Conservation (phyloP, 2,797 vertebrate species). For the Cyclura pinguis region DNA sequence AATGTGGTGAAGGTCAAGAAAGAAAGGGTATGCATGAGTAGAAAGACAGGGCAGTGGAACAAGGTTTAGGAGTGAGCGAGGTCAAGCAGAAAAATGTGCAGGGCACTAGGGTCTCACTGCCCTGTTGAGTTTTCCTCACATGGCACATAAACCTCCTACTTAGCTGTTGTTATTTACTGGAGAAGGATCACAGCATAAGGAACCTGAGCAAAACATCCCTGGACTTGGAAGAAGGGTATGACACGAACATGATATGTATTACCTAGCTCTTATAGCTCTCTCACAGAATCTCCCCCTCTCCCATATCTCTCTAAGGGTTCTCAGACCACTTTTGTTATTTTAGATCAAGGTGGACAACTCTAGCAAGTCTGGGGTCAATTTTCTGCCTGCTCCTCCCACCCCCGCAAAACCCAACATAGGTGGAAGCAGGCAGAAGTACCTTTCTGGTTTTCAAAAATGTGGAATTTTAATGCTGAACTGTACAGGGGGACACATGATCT, state of each 20-base stretch:
- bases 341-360: too few relatives aligned
- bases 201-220: neutral
- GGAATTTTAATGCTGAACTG: too few relatives aligned
- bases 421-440: too few relatives aligned
- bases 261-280: neutral
- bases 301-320: too few relatives aligned
- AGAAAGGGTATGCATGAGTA: neutral
- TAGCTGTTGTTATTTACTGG: neutral
- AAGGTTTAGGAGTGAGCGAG: neutral
- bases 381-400: too few relatives aligned
- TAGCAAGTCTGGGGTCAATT: too few relatives aligned
- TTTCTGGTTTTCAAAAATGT: too few relatives aligned
- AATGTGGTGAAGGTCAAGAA: neutral
- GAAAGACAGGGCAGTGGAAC: neutral
- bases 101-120: neutral
- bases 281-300: too few relatives aligned
- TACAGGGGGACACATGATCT: too few relatives aligned
- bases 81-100: neutral
- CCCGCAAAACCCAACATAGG: neutral
- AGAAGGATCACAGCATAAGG: neutral
- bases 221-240: neutral
- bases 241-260: neutral
- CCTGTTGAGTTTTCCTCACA: neutral
- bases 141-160: neutral
- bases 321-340: too few relatives aligned